Percentiles rank a stretch among this genome's conserved stretches.
phyloP scores from a whole-genome alignment of 1,140 invertebrate genomes.

The Globodera rostochiensis region DNA sequence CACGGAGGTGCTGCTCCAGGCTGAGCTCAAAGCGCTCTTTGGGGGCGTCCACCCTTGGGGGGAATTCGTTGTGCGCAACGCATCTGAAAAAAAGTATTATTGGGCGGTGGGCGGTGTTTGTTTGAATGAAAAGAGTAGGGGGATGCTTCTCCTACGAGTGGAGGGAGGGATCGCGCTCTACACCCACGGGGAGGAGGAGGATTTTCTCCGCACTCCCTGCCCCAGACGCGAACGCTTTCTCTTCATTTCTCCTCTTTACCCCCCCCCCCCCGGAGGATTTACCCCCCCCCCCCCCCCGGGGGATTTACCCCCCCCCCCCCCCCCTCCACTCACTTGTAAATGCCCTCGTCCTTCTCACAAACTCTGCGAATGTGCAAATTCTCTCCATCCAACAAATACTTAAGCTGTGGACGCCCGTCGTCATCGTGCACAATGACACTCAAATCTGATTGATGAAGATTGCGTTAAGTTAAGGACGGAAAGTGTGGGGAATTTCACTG shows the following conservation, averaged over 20 bases:
- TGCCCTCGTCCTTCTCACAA: constrained; percentile 4
- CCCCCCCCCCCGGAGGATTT: too few species aligned
- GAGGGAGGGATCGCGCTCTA: too few species aligned
- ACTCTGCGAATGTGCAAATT: constrained; percentile 3
- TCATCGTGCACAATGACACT: constrained; percentile 11
- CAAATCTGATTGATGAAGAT: not conserved
- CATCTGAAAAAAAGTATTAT: not conserved
- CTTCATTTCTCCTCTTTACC: too few species aligned
- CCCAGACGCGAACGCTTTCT: not conserved
- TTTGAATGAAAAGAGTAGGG: too few species aligned
- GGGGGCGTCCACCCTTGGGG: not conserved
- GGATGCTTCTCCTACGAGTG: too few species aligned
- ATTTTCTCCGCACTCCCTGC: too few species aligned
- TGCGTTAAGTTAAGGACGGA: too few species aligned
- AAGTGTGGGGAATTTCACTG: constrained; percentile 7
- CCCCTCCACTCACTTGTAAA: constrained; percentile 19
- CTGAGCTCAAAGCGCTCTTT: not conserved
- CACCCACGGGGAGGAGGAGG: too few species aligned
- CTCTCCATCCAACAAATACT: constrained; percentile 11
- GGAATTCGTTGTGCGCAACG: constrained; percentile 6
- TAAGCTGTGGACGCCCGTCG: not conserved
- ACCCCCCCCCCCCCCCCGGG: too few species aligned
- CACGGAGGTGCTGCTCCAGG: constrained; percentile 21
- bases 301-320: too few species aligned
- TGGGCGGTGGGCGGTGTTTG: not conserved